Evolutionary conservation across 1,140 invertebrate species (phyloP).

Genomic region (Leptinotarsa texana): DNA sequence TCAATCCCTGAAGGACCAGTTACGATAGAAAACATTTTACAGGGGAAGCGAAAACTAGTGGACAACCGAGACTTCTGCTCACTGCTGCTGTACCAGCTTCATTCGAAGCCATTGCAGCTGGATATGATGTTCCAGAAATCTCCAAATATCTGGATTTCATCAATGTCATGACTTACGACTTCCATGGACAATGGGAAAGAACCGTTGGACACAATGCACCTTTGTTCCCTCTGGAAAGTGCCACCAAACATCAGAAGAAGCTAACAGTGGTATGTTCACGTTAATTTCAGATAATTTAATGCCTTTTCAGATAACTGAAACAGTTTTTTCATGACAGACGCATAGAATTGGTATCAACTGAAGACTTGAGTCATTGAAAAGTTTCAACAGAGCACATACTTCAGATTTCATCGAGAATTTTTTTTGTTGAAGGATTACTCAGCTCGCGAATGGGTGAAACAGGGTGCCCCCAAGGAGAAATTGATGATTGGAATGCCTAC

Average conservation of each 20-base stretch:
- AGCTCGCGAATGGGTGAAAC: constrained; percentile 89
- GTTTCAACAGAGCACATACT: too few relatives aligned
- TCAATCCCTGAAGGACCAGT: too few relatives aligned
- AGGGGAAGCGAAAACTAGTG: constrained; percentile 68
- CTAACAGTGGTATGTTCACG: constrained; percentile 75
- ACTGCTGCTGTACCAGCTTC: constrained; percentile 90
- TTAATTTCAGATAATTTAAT: too few relatives aligned
- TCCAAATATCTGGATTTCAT: constrained; percentile 93
- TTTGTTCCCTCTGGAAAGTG: constrained; percentile 84
- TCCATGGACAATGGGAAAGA: constrained; percentile 91
- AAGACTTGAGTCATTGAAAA: too few relatives aligned
- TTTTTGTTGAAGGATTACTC: constrained; percentile 75
- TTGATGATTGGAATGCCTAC: constrained; percentile 94
- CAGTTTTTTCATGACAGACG: too few relatives aligned
- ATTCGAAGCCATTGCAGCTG: constrained; percentile 89
- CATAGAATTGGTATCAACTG: too few relatives aligned
- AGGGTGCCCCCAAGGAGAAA: constrained; percentile 94
- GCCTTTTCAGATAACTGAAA: too few relatives aligned
- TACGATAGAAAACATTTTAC: background rate
- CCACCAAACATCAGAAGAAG: constrained; percentile 88
- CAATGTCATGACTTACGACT: constrained; percentile 95
- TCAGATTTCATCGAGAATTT: background rate
- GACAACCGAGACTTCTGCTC: constrained; percentile 78
- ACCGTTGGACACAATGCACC: constrained; percentile 92
- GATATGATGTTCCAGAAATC: constrained; percentile 93